Evolutionary conservation across 2,113 vertebrate species (phyloP).

Genomic region (Falcunculus frontatus): DNA sequence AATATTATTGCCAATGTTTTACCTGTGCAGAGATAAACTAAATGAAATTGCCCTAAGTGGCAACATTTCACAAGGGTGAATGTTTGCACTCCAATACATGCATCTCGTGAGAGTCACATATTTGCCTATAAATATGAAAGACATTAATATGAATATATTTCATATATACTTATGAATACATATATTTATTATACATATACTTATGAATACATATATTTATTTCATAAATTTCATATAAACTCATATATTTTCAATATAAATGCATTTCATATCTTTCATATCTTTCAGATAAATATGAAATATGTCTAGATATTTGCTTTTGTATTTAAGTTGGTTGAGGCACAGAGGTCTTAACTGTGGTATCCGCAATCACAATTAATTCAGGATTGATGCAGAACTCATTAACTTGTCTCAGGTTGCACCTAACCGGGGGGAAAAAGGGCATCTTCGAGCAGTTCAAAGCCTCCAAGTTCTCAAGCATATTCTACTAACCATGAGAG

Average conservation of each 20-base stretch:
- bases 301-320: not conserved
- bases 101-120: rapidly evolving
- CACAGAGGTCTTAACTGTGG: not conserved
- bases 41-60: not conserved
- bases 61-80: not conserved
- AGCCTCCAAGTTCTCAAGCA: not conserved
- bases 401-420: not conserved
- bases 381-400: not conserved
- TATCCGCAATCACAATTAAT: not conserved
- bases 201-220: no score
- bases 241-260: not conserved
- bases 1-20: not conserved
- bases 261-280: not conserved
- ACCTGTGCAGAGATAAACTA: not conserved
- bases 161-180: no score
- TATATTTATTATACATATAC: no score
- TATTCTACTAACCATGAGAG: not conserved
- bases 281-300: not conserved
- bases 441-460: not conserved
- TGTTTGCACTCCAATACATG: not conserved
- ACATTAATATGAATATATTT: not conserved
- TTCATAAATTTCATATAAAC: not conserved
- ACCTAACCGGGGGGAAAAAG: not conserved
- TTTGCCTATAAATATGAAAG: not conserved
- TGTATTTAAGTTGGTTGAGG: not conserved